Evolutionary conservation across 92 coral and sea anemone genomes (phyloP).

Genomic region (Phenganax subtilis): DNA sequence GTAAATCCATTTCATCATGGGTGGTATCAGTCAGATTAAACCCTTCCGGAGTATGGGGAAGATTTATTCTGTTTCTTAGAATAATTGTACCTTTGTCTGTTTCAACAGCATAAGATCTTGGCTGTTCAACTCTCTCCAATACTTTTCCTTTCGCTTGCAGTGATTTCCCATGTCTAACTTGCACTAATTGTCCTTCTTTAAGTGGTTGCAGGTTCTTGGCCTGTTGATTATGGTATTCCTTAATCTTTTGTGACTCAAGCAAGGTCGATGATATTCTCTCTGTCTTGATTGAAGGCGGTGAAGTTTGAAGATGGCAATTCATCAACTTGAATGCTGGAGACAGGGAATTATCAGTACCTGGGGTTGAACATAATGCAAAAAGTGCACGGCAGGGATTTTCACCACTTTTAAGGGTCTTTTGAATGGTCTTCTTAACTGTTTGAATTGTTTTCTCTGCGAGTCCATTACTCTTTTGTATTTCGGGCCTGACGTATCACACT

Average conservation of each 20-base stretch:
- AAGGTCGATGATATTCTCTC: neutral
- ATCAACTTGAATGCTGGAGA: too few relatives aligned
- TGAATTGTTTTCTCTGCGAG: conserved; percentile 41
- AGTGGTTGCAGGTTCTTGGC: neutral
- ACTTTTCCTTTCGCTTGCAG: neutral
- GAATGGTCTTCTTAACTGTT: conserved; percentile 28
- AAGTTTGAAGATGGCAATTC: too few relatives aligned
- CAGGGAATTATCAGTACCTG: too few relatives aligned
- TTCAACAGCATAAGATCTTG: neutral
- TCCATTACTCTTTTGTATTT: conserved; percentile 48
- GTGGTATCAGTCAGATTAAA: neutral
- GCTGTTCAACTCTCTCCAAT: neutral
- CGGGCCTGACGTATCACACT: conserved; percentile 43
- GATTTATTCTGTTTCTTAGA: neutral
- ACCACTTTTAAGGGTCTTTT: neutral
- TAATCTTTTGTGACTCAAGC: neutral
- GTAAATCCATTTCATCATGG: neutral
- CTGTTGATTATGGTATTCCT: neutral
- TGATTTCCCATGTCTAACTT: neutral
- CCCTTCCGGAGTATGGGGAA: neutral
- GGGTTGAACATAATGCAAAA: neutral
- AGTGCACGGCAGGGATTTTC: neutral
- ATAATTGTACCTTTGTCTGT: neutral
- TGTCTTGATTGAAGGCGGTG: neutral
- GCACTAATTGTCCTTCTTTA: too few relatives aligned